Percentiles rank a stretch among this genome's conserved stretches.
Conservation (phyloP, 2,888 invertebrate species). For the Itoplectis maculator region DNA sequence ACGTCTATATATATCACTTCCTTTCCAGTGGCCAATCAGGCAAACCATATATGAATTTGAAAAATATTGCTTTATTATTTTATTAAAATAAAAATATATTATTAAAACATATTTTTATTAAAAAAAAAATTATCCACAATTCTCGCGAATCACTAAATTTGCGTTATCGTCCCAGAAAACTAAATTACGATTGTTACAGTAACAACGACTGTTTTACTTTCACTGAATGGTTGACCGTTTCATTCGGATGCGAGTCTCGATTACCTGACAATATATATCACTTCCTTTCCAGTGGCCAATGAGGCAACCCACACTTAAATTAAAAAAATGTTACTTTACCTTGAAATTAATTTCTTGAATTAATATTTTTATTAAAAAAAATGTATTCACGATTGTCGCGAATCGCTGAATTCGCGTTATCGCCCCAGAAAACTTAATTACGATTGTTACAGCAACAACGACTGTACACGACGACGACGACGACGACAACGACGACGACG, state of each 20-base stretch:
- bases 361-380: background rate
- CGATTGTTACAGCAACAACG: background rate
- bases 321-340: background rate
- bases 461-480: background rate
- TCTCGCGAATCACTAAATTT: background rate
- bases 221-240: conserved; percentile 18
- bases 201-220: conserved; percentile 5
- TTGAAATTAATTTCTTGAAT: background rate
- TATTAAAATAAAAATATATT: no score
- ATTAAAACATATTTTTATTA: background rate
- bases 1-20: background rate
- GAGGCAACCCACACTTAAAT: background rate
- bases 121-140: background rate
- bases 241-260: background rate
- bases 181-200: background rate
- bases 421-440: background rate
- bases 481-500: no score
- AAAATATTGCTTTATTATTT: background rate
- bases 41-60: background rate
- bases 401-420: background rate
- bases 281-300: background rate
- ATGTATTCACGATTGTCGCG: background rate
- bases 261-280: background rate
- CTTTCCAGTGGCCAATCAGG: background rate
- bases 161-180: background rate